Percentiles rank a stretch among this genome's conserved stretches.
phyloP scores from a whole-genome alignment of 2,113 vertebrate species.

The Amphilophus citrinellus region DNA sequence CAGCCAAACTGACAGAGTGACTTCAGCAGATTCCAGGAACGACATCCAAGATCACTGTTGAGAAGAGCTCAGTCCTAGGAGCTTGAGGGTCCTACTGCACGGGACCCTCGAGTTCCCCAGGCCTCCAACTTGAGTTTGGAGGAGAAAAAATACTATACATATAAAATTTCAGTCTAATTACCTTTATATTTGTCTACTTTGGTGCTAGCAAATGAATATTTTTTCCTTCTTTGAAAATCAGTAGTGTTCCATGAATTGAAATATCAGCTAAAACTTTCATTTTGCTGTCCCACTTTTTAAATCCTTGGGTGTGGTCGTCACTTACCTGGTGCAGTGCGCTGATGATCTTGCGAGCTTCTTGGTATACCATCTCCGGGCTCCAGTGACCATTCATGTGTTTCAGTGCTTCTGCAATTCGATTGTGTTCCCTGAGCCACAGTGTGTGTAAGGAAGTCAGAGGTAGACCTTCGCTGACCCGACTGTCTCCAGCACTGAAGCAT shows the following conservation, averaged over 20 bases:
- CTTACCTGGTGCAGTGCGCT: slow-evolving; percentile 94
- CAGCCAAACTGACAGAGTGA: too few relatives aligned
- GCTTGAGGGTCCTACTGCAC: too few relatives aligned
- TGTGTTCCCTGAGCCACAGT: slow-evolving; percentile 93
- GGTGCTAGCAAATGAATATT: not conserved
- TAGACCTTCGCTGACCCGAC: slow-evolving; percentile 87
- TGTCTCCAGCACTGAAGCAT: slow-evolving; percentile 91
- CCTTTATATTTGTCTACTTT: rapidly evolving
- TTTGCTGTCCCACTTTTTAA: not conserved
- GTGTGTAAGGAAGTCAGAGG: slow-evolving; percentile 88
- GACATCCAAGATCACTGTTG: too few relatives aligned
- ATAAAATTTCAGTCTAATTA: not conserved
- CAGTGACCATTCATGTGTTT: slow-evolving; percentile 87
- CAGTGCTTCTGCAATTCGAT: slow-evolving; percentile 85
- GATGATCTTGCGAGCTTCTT: slow-evolving; percentile 92
- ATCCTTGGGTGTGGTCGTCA: not conserved
- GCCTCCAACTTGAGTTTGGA: too few relatives aligned
- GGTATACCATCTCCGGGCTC: slow-evolving; percentile 85
- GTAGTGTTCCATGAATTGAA: not conserved
- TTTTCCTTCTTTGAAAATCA: not conserved
- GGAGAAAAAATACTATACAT: too few relatives aligned
- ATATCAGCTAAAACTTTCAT: not conserved
- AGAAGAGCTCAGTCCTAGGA: too few relatives aligned
- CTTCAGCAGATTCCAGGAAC: too few relatives aligned
- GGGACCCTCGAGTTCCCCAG: too few relatives aligned